A percentile compares a stretch with the other conserved stretches of the same genome.
These are phyloP conservation scores for Eupeodes latifasciatus DNA, from an alignment of 2,888 invertebrate species.

Conservation along the genomic window DNA sequence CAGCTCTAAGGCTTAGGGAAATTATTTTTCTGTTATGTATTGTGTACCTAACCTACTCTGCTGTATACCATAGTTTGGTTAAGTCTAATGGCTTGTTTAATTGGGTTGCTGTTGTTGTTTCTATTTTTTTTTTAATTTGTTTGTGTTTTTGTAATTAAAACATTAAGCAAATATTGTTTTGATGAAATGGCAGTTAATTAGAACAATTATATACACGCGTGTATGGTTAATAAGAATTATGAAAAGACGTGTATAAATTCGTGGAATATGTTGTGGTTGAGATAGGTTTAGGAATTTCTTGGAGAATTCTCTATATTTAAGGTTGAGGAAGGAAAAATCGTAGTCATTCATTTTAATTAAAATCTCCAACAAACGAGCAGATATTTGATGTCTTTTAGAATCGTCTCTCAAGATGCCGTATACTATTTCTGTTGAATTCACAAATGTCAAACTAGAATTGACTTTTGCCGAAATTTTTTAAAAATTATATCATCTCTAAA, in stretches of 20 bases:
- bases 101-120: constrained; percentile 43
- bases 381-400: too few species aligned
- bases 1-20: constrained; percentile 67
- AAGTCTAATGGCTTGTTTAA: constrained; percentile 64
- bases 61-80: constrained; percentile 60
- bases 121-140: constrained; percentile 33
- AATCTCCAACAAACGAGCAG: too few species aligned
- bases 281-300: too few species aligned
- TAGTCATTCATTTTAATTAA: too few species aligned
- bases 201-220: not conserved
- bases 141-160: constrained; percentile 56
- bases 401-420: too few species aligned
- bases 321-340: too few species aligned
- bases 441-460: too few species aligned
- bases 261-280: not conserved
- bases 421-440: too few species aligned
- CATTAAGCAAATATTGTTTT: constrained; percentile 53
- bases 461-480: too few species aligned
- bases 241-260: not conserved
- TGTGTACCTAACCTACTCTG: too few species aligned
- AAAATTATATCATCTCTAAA: too few species aligned
- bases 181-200: constrained; percentile 34
- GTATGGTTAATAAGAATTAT: constrained; percentile 4
- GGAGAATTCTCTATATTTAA: too few species aligned
- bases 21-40: constrained; percentile 38